Base-by-base conservation (phyloP, 2,888 invertebrate genomes). In the Tanypteryx hageni region DNA sequence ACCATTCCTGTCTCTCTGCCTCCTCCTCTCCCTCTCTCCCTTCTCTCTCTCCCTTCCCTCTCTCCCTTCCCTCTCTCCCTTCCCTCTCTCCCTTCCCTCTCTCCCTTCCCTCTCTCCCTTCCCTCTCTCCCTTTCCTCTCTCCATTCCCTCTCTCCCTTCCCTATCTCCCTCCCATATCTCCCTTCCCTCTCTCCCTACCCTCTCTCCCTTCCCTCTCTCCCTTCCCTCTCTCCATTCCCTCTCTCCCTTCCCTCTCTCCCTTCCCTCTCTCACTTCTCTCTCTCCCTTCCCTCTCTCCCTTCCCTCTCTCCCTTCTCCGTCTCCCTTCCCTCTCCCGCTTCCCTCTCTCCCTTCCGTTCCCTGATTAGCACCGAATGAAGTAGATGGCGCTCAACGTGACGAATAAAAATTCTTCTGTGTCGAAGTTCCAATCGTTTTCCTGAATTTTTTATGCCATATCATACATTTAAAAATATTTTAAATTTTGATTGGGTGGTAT, bases 161-260 rank as follows among this genome's bases (percentile, higher is more conserved):
- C n/a, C 76, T 76, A 76, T 27, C 27, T 76, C 76, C 76, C n/a
- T 76, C 16, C 76, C 22, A 76, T 76, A 76, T 76, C 27, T 27
- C 76, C 3, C 76, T 76, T 76, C 64, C 16, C n/a, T n/a, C 64
- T 8, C 64, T 64, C 76, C 27, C 76, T 22, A 27, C 10, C 76
- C 76, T 76, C 22, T 76, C 76, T 76, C 13, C 76, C 14, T 22
- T n/a, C n/a, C 27, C n/a, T 27, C n/a, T 68, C 68, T 68, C 61
- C 61, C 61, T n/a, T 44, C 44, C 44, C 44, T 3, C 1, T 44
- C 44, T 44, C 44, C 5, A 1, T 44, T 3, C 44, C n/a, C n/a
- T n/a, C 44, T 44, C 44, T 44, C 44, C 5, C 5, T 44, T 44
- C 44, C 5, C n/a, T 9, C 10, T 22, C 27, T 3, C 76, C 22